Evolutionary conservation across 2,888 invertebrate species (phyloP).

Genomic region (Dasysyrphus albostriatus): DNA sequence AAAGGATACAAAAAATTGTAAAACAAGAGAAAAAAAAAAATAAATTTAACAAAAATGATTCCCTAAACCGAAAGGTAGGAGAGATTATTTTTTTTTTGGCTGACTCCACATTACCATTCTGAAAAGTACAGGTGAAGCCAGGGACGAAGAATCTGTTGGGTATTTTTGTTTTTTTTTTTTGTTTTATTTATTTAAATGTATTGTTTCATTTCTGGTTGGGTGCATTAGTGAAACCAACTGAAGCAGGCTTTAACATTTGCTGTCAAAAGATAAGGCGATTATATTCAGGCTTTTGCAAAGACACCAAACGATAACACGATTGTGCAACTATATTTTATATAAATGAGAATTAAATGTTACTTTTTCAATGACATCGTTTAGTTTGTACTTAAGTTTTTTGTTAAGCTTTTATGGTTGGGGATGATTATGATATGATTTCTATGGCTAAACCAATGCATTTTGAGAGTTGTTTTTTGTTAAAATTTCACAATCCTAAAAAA

Average conservation of each 20-base stretch:
- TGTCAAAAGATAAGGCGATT: constrained; percentile 54
- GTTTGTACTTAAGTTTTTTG: not conserved
- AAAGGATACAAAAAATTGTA: constrained; percentile 40
- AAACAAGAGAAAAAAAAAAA: not conserved
- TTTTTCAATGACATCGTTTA: constrained; percentile 8
- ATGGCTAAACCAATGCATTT: no score
- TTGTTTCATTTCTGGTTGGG: constrained; percentile 6
- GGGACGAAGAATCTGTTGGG: constrained; percentile 6
- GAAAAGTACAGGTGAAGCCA: constrained; percentile 1
- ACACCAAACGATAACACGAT: not conserved
- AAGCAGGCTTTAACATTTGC: constrained; percentile 37
- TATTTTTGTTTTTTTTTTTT: not conserved
- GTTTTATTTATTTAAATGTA: constrained; percentile 1
- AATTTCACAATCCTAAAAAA: no score
- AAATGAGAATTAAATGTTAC: constrained; percentile 39
- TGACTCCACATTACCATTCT: constrained; percentile 34
- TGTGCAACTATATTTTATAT: not conserved
- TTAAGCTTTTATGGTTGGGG: not conserved
- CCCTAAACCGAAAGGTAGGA: constrained; percentile 12
- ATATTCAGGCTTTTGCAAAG: constrained; percentile 36
- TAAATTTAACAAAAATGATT: not conserved
- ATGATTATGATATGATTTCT: no score
- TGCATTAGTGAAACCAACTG: constrained; percentile 54
- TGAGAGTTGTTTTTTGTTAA: no score
- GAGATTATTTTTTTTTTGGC: constrained; percentile 46